These are phyloP conservation scores for Periplaneta americana DNA, from an alignment of 1,140 invertebrate genomes.

Conservation along the genomic window DNA sequence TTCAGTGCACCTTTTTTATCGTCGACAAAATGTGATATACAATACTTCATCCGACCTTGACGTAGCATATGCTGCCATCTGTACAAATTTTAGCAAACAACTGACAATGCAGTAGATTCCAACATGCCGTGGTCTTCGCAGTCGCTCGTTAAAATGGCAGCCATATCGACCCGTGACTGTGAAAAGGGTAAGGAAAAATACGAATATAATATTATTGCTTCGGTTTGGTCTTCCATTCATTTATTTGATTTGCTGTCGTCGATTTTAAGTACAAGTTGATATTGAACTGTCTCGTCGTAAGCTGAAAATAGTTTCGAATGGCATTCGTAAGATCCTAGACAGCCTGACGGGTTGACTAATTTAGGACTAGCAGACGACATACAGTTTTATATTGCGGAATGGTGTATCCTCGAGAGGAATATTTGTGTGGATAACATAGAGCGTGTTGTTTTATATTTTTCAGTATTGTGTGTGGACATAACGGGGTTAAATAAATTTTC, in stretches of 20 bases:
- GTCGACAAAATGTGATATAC: background rate
- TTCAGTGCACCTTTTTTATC: background rate
- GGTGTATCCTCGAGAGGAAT: background rate
- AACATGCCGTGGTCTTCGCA: constrained; percentile 7
- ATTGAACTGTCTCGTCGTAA: background rate
- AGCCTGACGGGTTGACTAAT: background rate
- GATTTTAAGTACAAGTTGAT: background rate
- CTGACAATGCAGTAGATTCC: background rate
- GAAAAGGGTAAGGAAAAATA: constrained; percentile 2
- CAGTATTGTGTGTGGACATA: background rate
- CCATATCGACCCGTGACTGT: constrained; percentile 5
- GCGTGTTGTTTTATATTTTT: background rate
- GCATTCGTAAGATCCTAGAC: background rate
- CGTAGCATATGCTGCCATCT: background rate
- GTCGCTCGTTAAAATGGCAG: constrained; percentile 9
- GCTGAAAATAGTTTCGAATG: background rate
- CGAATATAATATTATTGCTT: background rate
- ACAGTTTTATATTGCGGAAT: background rate
- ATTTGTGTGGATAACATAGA: background rate
- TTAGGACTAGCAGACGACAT: background rate
- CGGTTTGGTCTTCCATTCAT: background rate
- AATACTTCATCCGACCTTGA: background rate
- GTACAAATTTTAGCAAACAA: background rate
- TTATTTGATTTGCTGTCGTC: background rate
- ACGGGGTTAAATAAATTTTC: background rate